A percentile compares a stretch with the other conserved stretches of the same genome.
Conservation (phyloP, 2,797 vertebrate species). For the Lithobates sylvaticus region DNA sequence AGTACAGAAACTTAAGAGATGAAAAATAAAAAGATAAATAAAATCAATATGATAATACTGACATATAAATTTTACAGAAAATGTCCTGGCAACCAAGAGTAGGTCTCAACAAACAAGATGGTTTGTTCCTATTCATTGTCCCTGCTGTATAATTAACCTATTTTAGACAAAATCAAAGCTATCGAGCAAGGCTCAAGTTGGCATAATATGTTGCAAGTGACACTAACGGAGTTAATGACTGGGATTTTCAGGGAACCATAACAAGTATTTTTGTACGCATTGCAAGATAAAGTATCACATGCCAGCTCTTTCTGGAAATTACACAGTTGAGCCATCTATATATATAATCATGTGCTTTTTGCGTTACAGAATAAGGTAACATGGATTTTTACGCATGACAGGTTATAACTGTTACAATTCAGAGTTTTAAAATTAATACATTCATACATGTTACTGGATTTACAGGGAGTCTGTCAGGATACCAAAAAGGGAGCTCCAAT, state of each 20-base stretch:
- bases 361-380: background rate
- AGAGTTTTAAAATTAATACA: too few relatives aligned
- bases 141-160: conserved; percentile 50
- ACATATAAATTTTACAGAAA: background rate
- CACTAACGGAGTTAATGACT: conserved; percentile 39
- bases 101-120: conserved; percentile 1
- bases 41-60: background rate
- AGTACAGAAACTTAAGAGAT: too few relatives aligned
- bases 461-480: too few relatives aligned
- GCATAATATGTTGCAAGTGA: conserved; percentile 36
- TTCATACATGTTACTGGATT: too few relatives aligned
- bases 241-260: conserved; percentile 6
- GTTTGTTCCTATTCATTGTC: conserved; percentile 20
- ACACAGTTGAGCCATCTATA: conserved; percentile 16
- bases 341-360: background rate
- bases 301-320: conserved; percentile 24
- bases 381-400: too few relatives aligned
- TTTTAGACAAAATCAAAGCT: conserved; percentile 35
- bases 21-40: too few relatives aligned
- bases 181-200: conserved; percentile 22
- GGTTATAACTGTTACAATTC: too few relatives aligned
- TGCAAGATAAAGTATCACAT: conserved; percentile 29
- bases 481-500: too few relatives aligned
- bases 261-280: background rate
- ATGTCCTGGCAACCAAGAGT: background rate